These are phyloP conservation scores for Telenomus remus DNA, from an alignment of 1,140 invertebrate species.

Conservation along the genomic window DNA sequence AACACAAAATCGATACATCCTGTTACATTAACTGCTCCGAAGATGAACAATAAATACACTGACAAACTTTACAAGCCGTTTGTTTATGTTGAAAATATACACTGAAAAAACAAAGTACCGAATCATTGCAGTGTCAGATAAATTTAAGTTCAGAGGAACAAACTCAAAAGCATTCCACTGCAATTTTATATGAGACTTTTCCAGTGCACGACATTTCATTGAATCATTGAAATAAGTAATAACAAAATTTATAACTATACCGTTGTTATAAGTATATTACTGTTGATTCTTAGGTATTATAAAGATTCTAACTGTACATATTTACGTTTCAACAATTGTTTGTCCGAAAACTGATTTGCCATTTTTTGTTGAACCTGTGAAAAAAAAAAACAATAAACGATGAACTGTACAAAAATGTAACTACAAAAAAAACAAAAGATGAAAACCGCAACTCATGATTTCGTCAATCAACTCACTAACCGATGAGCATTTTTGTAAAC, in stretches of 20 bases:
- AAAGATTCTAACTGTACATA: slow-evolving; percentile 21
- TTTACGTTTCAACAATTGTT: slow-evolving; percentile 26
- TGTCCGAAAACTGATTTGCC: neutral
- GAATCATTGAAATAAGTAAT: neutral
- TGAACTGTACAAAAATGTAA: slow-evolving; percentile 10
- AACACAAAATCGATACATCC: no score
- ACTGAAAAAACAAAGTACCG: no score
- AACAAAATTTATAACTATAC: slow-evolving; percentile 17
- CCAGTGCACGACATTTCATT: neutral
- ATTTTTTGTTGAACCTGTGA: no score
- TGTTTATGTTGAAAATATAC: no score
- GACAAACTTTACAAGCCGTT: no score
- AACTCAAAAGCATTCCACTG: slow-evolving; percentile 10
- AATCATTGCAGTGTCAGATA: no score
- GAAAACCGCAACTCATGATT: slow-evolving; percentile 2
- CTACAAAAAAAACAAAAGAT: no score
- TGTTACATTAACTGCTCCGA: no score
- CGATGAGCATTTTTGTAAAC: slow-evolving; percentile 24
- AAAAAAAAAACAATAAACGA: neutral
- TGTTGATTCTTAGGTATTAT: slow-evolving; percentile 37
- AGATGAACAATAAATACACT: no score
- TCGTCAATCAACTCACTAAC: slow-evolving; percentile 1
- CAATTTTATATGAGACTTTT: slow-evolving; percentile 13
- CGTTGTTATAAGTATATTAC: slow-evolving; percentile 16
- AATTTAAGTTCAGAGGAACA: no score